A percentile compares a stretch with the other conserved stretches of the same genome.
Conservation (phyloP, 2,797 vertebrate genomes). For the Phylloscopus collybita region DNA sequence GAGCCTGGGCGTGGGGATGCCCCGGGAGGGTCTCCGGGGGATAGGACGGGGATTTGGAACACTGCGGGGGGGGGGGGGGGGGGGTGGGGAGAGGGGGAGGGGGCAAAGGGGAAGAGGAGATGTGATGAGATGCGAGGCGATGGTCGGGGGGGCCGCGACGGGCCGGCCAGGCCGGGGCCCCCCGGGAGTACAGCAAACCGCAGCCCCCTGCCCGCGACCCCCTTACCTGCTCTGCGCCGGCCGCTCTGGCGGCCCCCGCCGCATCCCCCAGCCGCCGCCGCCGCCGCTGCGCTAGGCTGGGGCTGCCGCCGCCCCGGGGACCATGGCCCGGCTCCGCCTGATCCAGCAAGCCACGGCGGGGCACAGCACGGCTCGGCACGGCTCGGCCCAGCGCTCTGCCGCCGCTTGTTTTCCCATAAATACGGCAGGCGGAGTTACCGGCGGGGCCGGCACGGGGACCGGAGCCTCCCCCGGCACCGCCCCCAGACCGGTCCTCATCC, state of each 20-base stretch:
- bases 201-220: not conserved
- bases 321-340: not conserved
- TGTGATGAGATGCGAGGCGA: not conserved
- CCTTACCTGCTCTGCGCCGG: constrained; percentile 3
- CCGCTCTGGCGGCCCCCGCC: not conserved
- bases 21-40: not conserved
- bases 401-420: constrained; percentile 39
- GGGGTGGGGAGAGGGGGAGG: too few species aligned
- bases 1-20: not conserved
- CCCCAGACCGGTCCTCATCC: not conserved
- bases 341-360: not conserved
- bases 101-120: not conserved
- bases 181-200: not conserved
- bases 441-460: not conserved
- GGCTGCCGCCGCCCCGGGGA: not conserved
- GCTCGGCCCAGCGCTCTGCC: not conserved
- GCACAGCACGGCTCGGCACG: not conserved
- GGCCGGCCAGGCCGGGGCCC: not conserved
- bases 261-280: not conserved
- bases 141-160: not conserved
- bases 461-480: constrained; percentile 1
- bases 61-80: too few species aligned
- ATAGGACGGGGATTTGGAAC: not conserved
- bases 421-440: constrained; percentile 11
- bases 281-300: not conserved